Evolutionary conservation across 2,888 invertebrate genomes (phyloP).

Genomic region (Chrysopilus asiliformis): DNA sequence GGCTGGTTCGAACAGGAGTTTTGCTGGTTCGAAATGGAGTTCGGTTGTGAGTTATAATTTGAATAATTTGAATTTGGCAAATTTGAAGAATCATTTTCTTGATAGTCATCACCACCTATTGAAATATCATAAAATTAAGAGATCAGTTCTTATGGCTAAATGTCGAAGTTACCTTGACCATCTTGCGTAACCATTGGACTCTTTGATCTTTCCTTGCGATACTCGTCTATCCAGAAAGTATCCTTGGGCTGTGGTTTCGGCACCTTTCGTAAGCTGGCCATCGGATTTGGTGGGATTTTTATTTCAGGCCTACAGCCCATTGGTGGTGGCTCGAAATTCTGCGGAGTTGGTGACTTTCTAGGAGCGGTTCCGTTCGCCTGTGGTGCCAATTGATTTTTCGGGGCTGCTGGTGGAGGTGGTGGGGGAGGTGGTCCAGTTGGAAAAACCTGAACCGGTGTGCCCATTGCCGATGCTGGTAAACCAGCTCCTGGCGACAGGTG

Average conservation of each 20-base stretch:
- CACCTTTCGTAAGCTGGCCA: conserved; percentile 53
- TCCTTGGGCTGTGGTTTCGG: conserved; percentile 54
- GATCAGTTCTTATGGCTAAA: too few relatives aligned
- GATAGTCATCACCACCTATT: too few relatives aligned
- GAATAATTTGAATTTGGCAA: too few relatives aligned
- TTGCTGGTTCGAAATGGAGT: too few relatives aligned
- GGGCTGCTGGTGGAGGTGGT: conserved; percentile 27
- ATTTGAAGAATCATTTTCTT: too few relatives aligned
- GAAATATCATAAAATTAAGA: too few relatives aligned
- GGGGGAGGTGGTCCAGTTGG: conserved; percentile 37
- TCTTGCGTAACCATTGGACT: too few relatives aligned
- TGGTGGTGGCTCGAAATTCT: conserved; percentile 37
- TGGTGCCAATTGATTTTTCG: conserved; percentile 33
- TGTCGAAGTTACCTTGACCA: too few relatives aligned
- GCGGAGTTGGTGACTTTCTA: conserved; percentile 38
- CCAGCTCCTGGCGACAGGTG: conserved; percentile 47
- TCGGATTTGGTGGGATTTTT: conserved; percentile 60
- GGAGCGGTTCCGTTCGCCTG: conserved; percentile 41
- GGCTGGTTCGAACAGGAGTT: too few relatives aligned
- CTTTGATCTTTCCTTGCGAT: conserved; percentile 37
- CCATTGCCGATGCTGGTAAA: conserved; percentile 47
- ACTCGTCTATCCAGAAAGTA: conserved; percentile 43
- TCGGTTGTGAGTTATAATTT: too few relatives aligned
- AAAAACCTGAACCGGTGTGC: conserved; percentile 50
- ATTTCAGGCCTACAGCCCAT: conserved; percentile 55